Conservation (phyloP, 1,140 invertebrate species). For the Mizuhopecten yessoensis region DNA sequence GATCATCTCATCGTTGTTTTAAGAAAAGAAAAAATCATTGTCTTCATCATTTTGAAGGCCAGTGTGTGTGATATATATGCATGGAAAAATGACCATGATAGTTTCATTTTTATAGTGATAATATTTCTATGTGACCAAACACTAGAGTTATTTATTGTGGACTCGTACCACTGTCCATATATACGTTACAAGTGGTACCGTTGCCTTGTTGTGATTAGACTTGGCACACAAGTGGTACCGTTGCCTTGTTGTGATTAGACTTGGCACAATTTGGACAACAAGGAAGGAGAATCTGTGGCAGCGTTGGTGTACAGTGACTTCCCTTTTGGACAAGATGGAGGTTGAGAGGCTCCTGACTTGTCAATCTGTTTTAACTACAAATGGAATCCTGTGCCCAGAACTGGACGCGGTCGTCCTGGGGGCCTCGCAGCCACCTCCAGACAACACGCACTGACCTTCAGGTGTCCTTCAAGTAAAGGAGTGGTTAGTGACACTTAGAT, state of each 20-base stretch:
- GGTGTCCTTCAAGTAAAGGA: constrained; percentile 23
- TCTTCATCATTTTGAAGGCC: constrained; percentile 32
- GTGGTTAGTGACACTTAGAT: constrained; percentile 32
- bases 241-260: background rate
- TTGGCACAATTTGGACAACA: background rate
- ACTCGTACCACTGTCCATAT: constrained; percentile 4
- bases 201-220: background rate
- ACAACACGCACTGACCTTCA: background rate
- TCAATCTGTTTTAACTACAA: background rate
- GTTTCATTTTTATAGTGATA: constrained; percentile 20
- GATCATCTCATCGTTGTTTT: constrained; percentile 7
- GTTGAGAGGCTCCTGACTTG: background rate
- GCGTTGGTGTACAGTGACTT: background rate
- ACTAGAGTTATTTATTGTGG: constrained; percentile 1
- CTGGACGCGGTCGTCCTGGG: background rate
- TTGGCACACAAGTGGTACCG: constrained; percentile 9
- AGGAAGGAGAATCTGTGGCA: background rate
- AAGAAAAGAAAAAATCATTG: constrained; percentile 31
- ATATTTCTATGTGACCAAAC: background rate
- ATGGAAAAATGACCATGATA: constrained; percentile 30
- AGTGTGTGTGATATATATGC: constrained; percentile 30
- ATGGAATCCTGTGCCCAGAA: background rate
- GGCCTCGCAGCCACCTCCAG: constrained; percentile 28
- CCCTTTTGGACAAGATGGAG: background rate
- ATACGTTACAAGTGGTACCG: constrained; percentile 4